Conservation (phyloP, 2,113 vertebrate genomes). For the Blennius ocellaris region DNA sequence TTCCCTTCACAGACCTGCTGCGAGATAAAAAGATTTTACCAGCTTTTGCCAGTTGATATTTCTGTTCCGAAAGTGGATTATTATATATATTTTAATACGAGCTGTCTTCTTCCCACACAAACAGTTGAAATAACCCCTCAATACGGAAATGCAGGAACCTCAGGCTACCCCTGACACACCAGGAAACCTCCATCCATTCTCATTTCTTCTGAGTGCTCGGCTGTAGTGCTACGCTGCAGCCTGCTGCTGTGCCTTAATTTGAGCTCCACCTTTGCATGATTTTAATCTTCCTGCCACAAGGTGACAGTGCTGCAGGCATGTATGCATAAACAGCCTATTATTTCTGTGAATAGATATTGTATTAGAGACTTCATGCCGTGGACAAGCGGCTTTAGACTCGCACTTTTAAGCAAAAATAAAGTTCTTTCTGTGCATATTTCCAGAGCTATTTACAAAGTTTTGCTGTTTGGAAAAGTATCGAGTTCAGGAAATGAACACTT, state of each 20-base stretch:
- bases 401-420: not conserved
- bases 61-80: conserved; percentile 24
- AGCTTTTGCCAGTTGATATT: conserved; percentile 26
- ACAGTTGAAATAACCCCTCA: conserved; percentile 11
- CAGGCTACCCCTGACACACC: not conserved
- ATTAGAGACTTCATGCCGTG: no score
- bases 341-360: no score
- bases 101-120: conserved; percentile 18
- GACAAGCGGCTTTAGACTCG: not conserved
- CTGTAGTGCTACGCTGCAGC: no score
- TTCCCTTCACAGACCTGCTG: conserved; percentile 13
- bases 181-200: conserved; percentile 6
- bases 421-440: no score
- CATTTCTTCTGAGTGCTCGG: not conserved
- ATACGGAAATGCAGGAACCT: not conserved
- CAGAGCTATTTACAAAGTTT: no score
- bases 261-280: not conserved
- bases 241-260: not conserved
- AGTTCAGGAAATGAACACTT: no score
- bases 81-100: conserved; percentile 2
- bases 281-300: not conserved
- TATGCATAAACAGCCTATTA: not conserved
- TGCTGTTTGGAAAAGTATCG: no score
- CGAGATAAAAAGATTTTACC: conserved; percentile 28
- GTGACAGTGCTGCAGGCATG: not conserved